Evolutionary conservation across 2,888 invertebrate genomes (phyloP).

Genomic region (Sinodicranocentrus sp.): DNA sequence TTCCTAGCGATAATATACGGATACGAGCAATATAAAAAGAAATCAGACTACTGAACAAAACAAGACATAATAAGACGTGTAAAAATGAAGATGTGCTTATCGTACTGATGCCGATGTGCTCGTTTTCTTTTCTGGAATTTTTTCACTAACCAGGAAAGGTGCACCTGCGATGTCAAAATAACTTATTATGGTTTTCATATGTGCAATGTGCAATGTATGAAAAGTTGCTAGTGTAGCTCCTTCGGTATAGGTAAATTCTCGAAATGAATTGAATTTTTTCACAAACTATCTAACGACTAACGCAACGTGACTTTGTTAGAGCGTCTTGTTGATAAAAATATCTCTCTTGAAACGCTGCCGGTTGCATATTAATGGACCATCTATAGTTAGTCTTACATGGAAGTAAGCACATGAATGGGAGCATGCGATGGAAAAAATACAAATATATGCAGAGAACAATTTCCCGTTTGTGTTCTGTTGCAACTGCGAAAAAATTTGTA

Average conservation of each 20-base stretch:
- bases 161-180: slow-evolving; percentile 14
- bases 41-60: slow-evolving; percentile 12
- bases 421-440: not conserved
- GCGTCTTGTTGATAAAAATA: slow-evolving; percentile 24
- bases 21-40: slow-evolving; percentile 4
- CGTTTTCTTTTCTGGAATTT: not conserved
- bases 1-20: slow-evolving; percentile 59
- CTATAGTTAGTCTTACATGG: slow-evolving; percentile 26
- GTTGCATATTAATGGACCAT: slow-evolving; percentile 62
- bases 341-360: slow-evolving; percentile 34
- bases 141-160: not conserved
- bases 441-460: slow-evolving; percentile 47
- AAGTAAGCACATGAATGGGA: not conserved
- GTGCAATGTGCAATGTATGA: not conserved
- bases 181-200: too few species aligned
- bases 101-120: not conserved
- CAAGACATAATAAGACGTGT: slow-evolving; percentile 17
- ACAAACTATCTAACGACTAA: slow-evolving; percentile 6
- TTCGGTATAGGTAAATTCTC: not conserved
- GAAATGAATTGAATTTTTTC: slow-evolving; percentile 5
- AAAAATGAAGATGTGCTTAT: slow-evolving; percentile 13
- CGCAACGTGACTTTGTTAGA: not conserved
- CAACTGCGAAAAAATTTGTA: slow-evolving; percentile 29
- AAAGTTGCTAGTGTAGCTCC: not conserved
- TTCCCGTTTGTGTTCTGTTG: slow-evolving; percentile 59